These are phyloP conservation scores for Leptinotarsa rubiginosa DNA, from an alignment of 2,888 invertebrate genomes.

Conservation along the genomic window DNA sequence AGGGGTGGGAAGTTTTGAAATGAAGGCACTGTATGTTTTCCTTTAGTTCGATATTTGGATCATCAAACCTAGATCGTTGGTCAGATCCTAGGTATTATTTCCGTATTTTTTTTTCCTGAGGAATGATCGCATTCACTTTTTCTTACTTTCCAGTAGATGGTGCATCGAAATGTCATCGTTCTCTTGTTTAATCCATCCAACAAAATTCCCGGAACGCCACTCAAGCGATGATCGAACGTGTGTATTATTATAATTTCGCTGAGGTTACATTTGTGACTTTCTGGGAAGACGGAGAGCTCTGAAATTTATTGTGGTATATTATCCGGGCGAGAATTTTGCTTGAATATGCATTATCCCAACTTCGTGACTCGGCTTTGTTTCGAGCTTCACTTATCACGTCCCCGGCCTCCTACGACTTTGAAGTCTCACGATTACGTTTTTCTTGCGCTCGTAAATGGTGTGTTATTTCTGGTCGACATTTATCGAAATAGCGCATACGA, in stretches of 20 bases:
- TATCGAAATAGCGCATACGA: not conserved
- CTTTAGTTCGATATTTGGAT: too few relatives aligned
- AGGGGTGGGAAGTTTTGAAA: too few relatives aligned
- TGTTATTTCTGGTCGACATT: constrained; percentile 5
- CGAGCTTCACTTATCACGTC: constrained; percentile 13
- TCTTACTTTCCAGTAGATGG: too few relatives aligned
- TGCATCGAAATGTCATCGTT: too few relatives aligned
- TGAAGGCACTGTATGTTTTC: too few relatives aligned
- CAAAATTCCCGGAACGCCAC: constrained; percentile 11
- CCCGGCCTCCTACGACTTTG: constrained; percentile 9
- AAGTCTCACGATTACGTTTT: constrained; percentile 11
- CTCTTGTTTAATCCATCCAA: not conserved
- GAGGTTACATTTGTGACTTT: constrained; percentile 15
- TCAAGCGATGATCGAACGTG: not conserved
- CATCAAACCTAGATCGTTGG: too few relatives aligned
- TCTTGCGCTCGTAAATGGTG: constrained; percentile 1
- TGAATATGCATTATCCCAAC: constrained; percentile 17
- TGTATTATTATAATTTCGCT: constrained; percentile 27
- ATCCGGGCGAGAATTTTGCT: constrained; percentile 18
- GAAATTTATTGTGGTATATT: constrained; percentile 22
- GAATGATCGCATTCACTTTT: too few relatives aligned
- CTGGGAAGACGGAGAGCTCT: constrained; percentile 13
- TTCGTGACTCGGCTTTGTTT: constrained; percentile 6
- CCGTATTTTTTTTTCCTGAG: too few relatives aligned
- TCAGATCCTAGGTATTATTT: too few relatives aligned